phyloP scores from a whole-genome alignment of 2,888 invertebrate species.

The Bhutanitis thaidina region DNA sequence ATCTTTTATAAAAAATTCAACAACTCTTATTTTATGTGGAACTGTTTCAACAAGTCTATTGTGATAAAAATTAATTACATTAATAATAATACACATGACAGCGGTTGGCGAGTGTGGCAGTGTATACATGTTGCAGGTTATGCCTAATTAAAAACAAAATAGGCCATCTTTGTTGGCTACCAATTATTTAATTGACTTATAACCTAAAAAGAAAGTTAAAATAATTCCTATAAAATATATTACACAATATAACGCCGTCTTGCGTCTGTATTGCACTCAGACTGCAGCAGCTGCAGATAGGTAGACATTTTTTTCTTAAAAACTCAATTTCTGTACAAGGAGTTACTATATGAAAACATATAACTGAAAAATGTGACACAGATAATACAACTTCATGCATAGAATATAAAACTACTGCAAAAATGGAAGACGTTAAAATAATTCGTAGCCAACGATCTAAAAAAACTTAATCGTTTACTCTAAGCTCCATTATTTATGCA shows the following conservation, averaged over 20 bases:
- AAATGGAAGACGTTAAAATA: slow-evolving; percentile 76
- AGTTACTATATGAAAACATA: slow-evolving; percentile 28
- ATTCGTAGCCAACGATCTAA: slow-evolving; percentile 75
- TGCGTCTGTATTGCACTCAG: slow-evolving; percentile 70
- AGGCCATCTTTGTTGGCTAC: slow-evolving; percentile 76
- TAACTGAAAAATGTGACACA: slow-evolving; percentile 29
- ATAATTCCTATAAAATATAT: slow-evolving; percentile 50
- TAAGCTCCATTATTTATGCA: slow-evolving; percentile 52
- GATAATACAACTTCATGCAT: slow-evolving; percentile 29
- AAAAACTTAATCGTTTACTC: slow-evolving; percentile 43
- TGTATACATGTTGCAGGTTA: slow-evolving; percentile 44
- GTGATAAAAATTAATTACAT: slow-evolving; percentile 57
- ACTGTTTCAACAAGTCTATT: slow-evolving; percentile 76
- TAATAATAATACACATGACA: slow-evolving; percentile 51
- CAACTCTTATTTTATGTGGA: slow-evolving; percentile 78
- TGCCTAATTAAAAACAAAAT: slow-evolving; percentile 49
- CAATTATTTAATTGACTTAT: slow-evolving; percentile 61
- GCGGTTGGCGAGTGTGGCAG: slow-evolving; percentile 77
- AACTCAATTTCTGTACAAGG: slow-evolving; percentile 43
- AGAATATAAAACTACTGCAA: slow-evolving; percentile 42
- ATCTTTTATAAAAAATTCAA: slow-evolving; percentile 78
- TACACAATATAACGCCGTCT: slow-evolving; percentile 55
- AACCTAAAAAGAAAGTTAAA: slow-evolving; percentile 44
- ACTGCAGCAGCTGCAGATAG: slow-evolving; percentile 57
- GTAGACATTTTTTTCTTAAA: slow-evolving; percentile 30